Evolutionary conservation across 1,140 invertebrate genomes (phyloP).

Genomic region (Conus betulinus): DNA sequence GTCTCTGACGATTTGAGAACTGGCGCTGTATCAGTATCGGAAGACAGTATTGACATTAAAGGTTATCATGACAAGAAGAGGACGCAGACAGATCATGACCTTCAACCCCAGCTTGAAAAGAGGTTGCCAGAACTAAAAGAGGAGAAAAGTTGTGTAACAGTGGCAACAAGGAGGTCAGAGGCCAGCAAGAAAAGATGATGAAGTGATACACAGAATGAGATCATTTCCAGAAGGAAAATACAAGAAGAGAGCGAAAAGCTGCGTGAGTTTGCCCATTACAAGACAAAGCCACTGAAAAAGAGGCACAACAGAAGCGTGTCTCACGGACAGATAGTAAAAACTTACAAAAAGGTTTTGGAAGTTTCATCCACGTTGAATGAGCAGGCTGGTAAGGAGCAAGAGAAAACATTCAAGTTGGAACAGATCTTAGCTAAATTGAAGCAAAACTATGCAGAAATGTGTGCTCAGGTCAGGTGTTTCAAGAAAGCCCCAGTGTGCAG

Average conservation of each 20-base stretch:
- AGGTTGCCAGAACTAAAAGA: not conserved
- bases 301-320: not conserved
- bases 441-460: not conserved
- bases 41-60: too few relatives aligned
- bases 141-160: not conserved
- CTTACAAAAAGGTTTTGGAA: not conserved
- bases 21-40: too few relatives aligned
- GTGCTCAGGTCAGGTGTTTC: not conserved
- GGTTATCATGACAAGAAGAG: too few relatives aligned
- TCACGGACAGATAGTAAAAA: not conserved
- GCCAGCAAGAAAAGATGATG: not conserved
- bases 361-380: not conserved
- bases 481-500: not conserved
- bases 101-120: too few relatives aligned
- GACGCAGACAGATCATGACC: too few relatives aligned
- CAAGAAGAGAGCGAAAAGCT: not conserved
- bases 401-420: not conserved
- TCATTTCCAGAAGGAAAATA: not conserved
- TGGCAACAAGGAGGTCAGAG: not conserved
- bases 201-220: not conserved
- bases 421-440: not conserved
- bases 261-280: not conserved
- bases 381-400: not conserved
- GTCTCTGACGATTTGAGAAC: too few relatives aligned
- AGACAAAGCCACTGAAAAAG: not conserved